Conservation (phyloP, 2,113 vertebrate species). For the Phalacrocorax carbo region DNA sequence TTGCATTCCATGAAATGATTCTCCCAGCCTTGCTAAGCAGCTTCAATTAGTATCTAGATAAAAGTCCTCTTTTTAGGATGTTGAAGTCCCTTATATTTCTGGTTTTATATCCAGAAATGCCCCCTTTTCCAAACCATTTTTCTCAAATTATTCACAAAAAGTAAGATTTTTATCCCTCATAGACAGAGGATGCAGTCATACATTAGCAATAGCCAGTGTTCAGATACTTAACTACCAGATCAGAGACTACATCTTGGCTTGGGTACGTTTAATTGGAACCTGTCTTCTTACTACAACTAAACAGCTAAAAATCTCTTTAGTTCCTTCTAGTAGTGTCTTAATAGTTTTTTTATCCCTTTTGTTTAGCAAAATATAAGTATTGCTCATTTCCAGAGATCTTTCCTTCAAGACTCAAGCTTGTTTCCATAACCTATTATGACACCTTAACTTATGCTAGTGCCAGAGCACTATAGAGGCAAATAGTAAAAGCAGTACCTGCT, state of each 20-base stretch:
- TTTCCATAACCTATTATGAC: neutral
- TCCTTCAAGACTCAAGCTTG: neutral
- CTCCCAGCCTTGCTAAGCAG: neutral
- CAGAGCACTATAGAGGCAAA: neutral
- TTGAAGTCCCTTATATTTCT: neutral
- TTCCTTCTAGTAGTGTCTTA: neutral
- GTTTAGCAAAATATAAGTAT: neutral
- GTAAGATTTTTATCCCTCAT: neutral
- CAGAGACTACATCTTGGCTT: neutral
- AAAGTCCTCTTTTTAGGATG: neutral
- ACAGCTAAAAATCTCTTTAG: neutral
- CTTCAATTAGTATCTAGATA: neutral
- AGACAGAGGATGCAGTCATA: neutral
- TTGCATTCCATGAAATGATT: neutral
- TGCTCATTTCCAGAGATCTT: neutral
- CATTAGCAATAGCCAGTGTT: neutral
- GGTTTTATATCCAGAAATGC: neutral
- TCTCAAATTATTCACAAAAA: neutral
- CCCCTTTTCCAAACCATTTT: neutral
- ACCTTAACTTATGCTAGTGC: neutral
- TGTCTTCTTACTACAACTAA: neutral
- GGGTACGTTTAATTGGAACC: neutral
- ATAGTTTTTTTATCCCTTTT: neutral
- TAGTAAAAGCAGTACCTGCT: neutral
- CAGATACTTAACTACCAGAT: neutral